Conservation (phyloP, 2,113 vertebrate species). For the Lasiurus cinereus region DNA sequence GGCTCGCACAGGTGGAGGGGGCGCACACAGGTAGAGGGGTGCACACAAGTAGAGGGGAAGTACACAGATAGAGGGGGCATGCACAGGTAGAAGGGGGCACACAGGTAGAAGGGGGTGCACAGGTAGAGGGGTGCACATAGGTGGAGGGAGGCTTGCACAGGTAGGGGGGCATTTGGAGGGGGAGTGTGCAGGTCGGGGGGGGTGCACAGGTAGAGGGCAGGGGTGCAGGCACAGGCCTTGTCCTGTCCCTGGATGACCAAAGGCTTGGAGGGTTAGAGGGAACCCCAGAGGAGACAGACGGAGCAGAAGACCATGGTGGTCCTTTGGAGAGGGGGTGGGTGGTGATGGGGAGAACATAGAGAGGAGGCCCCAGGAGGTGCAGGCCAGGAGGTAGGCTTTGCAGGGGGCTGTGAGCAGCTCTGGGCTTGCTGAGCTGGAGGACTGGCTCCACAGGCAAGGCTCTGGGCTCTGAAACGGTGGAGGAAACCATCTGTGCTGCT, state of each 20-base stretch:
- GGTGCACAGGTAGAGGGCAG: not conserved
- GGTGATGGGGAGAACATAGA: not conserved
- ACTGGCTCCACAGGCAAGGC: not conserved
- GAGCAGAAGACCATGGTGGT: accelerated
- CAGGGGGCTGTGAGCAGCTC: not conserved
- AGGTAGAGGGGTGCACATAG: too few species aligned
- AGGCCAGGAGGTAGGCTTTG: accelerated
- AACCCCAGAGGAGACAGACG: accelerated
- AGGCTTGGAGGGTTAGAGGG: not conserved
- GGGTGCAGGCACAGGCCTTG: too few species aligned
- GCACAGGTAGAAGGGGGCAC: too few species aligned
- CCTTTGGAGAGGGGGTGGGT: not conserved
- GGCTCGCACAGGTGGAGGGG: too few species aligned
- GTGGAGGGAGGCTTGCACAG: too few species aligned
- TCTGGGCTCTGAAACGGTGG: not conserved
- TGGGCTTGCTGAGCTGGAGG: not conserved
- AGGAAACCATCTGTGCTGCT: not conserved
- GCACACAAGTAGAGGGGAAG: too few species aligned
- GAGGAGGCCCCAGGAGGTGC: not conserved
- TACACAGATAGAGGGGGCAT: too few species aligned
- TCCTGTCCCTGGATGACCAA: not conserved
- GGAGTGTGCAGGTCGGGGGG: too few species aligned
- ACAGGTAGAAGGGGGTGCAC: too few species aligned
- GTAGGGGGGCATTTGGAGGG: too few species aligned
- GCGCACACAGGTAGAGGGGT: accelerated